Evolutionary conservation across 2,797 vertebrate genomes (phyloP), one percentile per base, ranked within the genome.

Genomic region (Adrianichthys oophorus): DNA sequence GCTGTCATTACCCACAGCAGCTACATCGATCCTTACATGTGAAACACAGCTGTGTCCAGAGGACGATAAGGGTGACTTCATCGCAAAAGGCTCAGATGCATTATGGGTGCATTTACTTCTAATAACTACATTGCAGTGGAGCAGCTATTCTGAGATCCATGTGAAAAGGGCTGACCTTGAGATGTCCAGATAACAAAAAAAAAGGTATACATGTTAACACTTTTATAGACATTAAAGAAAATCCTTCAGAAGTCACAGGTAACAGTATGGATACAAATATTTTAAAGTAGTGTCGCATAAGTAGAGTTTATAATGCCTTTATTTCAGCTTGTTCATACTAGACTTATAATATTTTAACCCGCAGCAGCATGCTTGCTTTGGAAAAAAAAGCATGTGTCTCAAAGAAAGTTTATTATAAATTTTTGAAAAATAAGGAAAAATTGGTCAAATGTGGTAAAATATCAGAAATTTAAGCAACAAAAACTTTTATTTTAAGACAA

Each of bases 21-120:
- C 47, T 12, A 24, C 2, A 8, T 47, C 48, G 49, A 17, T 47
- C 32, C 16, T 48, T 18, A 50, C 19, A 15, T 17, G 50, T 18
- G 29, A 37, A 37, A 59, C 18, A 41, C 64, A 74, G 76, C 65
- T 58, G 56, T 16, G 29, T 48, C 46, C 61, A 66, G 55, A 15
- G 7, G 52, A 52, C 52, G 63, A 63, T 50, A 53, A 12, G 42
- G 49, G 17, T 18, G 60, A 56, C 55, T 74, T 58, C 26, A 69
- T 62, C 55, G 55, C 52, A 44, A 14, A 46, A 15, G 29, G 60
- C 50, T 54, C 65, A 57, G 58, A 70, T 48, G 46, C 65, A 77
- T 62, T 63, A 62, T 41, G 48, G 56, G 49, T 61, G 19, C 50
- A 66, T 70, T 78, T 76, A 69, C 15, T 42, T 68, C 44, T 67